Percentiles rank a stretch among this genome's conserved stretches.
phyloP scores from a whole-genome alignment of 2,797 vertebrate species.

The Choloepus didactylus region DNA sequence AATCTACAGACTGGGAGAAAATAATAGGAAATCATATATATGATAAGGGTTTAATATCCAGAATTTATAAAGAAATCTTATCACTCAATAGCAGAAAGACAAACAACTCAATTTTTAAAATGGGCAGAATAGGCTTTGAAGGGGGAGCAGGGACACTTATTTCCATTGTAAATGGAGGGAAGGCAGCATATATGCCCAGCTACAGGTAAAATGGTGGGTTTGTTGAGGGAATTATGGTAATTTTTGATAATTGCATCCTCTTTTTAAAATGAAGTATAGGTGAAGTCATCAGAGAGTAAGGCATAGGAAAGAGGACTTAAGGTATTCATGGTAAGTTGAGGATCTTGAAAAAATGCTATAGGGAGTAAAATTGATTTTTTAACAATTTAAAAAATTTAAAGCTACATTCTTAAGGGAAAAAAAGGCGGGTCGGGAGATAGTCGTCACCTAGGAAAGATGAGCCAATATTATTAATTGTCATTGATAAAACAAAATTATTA shows the following conservation, averaged over 20 bases:
- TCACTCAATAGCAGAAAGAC: too few species aligned
- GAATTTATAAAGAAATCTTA: too few species aligned
- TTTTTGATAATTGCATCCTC: not conserved
- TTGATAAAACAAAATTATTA: conserved; percentile 19
- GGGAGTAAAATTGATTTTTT: too few species aligned
- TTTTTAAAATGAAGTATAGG: not conserved
- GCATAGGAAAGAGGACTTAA: not conserved
- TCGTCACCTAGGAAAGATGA: not conserved
- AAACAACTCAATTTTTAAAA: too few species aligned
- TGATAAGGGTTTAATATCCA: too few species aligned
- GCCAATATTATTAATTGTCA: not conserved
- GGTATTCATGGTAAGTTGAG: not conserved
- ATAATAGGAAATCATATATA: too few species aligned
- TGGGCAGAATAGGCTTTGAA: not conserved
- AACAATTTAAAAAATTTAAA: not conserved
- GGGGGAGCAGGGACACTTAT: not conserved
- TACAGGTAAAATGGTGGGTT: not conserved
- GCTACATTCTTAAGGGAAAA: not conserved
- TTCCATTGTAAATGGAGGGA: not conserved
- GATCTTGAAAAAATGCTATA: not conserved
- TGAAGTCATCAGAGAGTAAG: not conserved
- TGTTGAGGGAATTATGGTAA: not conserved
- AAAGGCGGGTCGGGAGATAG: not conserved
- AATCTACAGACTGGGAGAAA: too few species aligned
- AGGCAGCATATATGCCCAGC: not conserved